Evolutionary conservation across 2,888 invertebrate genomes (phyloP), one percentile per base, ranked within the genome.

Genomic region (Hedychridium roseum): DNA sequence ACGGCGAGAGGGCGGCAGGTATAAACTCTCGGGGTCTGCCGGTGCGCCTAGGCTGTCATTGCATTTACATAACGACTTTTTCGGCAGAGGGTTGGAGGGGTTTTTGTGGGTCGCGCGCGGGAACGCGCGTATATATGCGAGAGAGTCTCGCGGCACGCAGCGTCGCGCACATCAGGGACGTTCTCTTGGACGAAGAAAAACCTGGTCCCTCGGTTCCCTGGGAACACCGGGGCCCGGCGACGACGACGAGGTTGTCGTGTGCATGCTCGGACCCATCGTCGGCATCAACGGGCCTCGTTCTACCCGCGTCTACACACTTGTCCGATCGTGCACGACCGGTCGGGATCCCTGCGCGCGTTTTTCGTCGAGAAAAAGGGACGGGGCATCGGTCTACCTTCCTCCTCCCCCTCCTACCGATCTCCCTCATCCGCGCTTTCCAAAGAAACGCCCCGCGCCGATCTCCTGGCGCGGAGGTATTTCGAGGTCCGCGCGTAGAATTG

Each of bases 21-120:
- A n/a, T n/a, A n/a, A n/a, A n/a, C n/a, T n/a, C n/a, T n/a, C n/a
- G n/a, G n/a, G n/a, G n/a, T n/a, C n/a, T n/a, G n/a, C 35, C 6
- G 18, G 28, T 26, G 20, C 30, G 16, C 7, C 43, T 57, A 60
- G 64, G 63, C 56, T 50, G 52, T 50, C 57, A 50, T 51, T 52
- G 55, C 67, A 72, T 75, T 75, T 74, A 65, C 75, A 74, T 74
- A 74, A 74, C 75, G 67, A 68, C 74, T 74, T 74, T 73, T 74
- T 71, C 60, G 58, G 64, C 65, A 55, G 61, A 26, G 53, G 57
- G 61, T 56, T 50, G 61, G 49, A 36, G 39, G 26, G 44, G 64
- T 70, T 66, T 66, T 68, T 69, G 64, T 66, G 26, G 38, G 35
- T 45, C 11, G 46, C 48, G 52, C 50, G 37, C 54, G 56, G 59